Percentiles rank a stretch among this genome's conserved stretches.
phyloP scores from a whole-genome alignment of 2,888 invertebrate genomes.

The Polietes domitor region DNA sequence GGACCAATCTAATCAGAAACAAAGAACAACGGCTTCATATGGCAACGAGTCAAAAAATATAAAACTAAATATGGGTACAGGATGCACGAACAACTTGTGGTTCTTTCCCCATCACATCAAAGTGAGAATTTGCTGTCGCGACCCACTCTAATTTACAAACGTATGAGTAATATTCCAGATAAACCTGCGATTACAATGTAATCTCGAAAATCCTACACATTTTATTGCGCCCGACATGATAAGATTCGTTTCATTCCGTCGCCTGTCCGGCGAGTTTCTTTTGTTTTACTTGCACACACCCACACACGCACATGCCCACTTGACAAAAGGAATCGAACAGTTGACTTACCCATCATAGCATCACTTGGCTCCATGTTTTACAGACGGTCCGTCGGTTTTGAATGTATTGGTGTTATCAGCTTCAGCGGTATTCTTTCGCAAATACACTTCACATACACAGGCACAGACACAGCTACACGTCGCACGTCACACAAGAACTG shows the following conservation, averaged over 20 bases:
- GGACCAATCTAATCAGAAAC: too few species aligned
- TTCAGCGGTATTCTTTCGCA: neutral
- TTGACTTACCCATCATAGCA: slow-evolving; percentile 57
- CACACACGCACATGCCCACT: neutral
- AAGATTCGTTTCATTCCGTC: too few species aligned
- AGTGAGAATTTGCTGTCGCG: too few species aligned
- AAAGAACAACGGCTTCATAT: too few species aligned
- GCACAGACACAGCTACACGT: too few species aligned
- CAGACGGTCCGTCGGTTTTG: neutral
- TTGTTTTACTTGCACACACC: too few species aligned
- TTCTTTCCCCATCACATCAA: too few species aligned
- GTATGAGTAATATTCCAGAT: neutral
- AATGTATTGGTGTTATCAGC: neutral
- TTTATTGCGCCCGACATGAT: neutral
- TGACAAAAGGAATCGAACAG: neutral
- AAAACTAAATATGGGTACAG: too few species aligned
- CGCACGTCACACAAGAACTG: neutral
- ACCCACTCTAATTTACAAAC: too few species aligned
- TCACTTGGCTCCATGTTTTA: slow-evolving; percentile 58
- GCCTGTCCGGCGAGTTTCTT: too few species aligned
- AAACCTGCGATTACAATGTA: neutral
- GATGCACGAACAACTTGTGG: too few species aligned
- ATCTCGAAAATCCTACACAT: neutral
- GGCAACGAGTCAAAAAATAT: too few species aligned
- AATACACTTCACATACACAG: neutral